Evolutionary conservation across 2,797 vertebrate genomes (phyloP).

Genomic region (Mallotus villosus): DNA sequence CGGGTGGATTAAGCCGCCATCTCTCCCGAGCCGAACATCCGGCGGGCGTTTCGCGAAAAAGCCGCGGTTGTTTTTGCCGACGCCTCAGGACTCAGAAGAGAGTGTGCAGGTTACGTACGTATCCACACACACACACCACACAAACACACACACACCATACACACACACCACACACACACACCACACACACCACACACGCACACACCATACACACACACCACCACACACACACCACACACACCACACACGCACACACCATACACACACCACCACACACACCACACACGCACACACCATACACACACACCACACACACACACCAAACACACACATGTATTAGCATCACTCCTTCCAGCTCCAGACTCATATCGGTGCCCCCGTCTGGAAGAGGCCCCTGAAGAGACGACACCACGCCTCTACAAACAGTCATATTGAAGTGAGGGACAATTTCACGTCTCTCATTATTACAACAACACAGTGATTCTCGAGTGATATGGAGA

Average conservation of each 20-base stretch:
- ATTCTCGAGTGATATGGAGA: constrained; percentile 15
- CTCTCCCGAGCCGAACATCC: constrained; percentile 38
- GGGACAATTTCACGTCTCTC: constrained; percentile 13
- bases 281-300: too few species aligned
- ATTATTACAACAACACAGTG: constrained; percentile 15
- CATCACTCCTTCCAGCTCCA: constrained; percentile 26
- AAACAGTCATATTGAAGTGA: constrained; percentile 45
- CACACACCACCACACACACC: too few species aligned
- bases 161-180: too few species aligned
- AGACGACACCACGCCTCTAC: constrained; percentile 26
- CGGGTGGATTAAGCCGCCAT: constrained; percentile 38
- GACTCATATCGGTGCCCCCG: constrained; percentile 36
- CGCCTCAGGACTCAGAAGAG: constrained; percentile 34
- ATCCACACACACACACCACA: too few species aligned
- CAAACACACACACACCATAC: too few species aligned
- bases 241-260: too few species aligned
- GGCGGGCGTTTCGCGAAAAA: constrained; percentile 8
- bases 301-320: too few species aligned
- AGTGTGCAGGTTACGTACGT: constrained; percentile 33
- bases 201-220: too few species aligned
- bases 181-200: too few species aligned
- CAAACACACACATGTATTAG: too few species aligned
- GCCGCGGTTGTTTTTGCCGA: constrained; percentile 11
- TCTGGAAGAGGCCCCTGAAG: constrained; percentile 13
- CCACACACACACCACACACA: too few species aligned